These are phyloP conservation scores for Amazona vittata DNA, from an alignment of 2,113 vertebrate genomes.

Conservation along the genomic window DNA sequence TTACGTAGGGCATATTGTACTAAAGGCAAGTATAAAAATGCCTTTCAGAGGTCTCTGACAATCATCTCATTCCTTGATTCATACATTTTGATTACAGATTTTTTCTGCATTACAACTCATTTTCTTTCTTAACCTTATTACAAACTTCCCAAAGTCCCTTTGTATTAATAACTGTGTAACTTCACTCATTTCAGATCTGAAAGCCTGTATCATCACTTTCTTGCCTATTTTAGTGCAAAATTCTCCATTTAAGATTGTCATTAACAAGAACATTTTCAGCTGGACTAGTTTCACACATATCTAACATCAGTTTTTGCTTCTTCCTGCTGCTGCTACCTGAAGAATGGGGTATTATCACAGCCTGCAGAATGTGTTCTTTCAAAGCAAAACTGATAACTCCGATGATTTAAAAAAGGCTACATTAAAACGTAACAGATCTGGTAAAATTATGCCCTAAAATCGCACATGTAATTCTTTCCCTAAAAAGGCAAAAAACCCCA, in stretches of 20 bases:
- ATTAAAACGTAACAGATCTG: conserved; percentile 15
- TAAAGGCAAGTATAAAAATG: neutral
- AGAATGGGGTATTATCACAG: conserved; percentile 48
- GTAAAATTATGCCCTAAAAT: neutral
- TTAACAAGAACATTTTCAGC: neutral
- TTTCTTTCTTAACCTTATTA: neutral
- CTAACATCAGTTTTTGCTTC: neutral
- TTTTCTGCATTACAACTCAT: neutral
- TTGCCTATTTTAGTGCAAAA: neutral
- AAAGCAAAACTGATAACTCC: conserved; percentile 44
- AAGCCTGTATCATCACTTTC: neutral
- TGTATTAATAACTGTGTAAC: neutral
- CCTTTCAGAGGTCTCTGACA: neutral
- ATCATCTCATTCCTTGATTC: neutral
- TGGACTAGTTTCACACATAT: neutral
- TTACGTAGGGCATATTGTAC: neutral
- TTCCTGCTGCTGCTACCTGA: conserved; percentile 2
- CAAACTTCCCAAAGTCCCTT: neutral
- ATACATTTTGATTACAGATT: neutral
- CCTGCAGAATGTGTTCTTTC: conserved; percentile 39
- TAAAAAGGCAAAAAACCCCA: neutral
- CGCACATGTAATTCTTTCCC: neutral
- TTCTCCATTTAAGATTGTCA: neutral
- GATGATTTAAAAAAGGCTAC: conserved; percentile 21
- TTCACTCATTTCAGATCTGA: neutral